These are phyloP conservation scores for Sterrhoptilus dennistouni DNA, from an alignment of 2,113 vertebrate species.

Conservation along the genomic window DNA sequence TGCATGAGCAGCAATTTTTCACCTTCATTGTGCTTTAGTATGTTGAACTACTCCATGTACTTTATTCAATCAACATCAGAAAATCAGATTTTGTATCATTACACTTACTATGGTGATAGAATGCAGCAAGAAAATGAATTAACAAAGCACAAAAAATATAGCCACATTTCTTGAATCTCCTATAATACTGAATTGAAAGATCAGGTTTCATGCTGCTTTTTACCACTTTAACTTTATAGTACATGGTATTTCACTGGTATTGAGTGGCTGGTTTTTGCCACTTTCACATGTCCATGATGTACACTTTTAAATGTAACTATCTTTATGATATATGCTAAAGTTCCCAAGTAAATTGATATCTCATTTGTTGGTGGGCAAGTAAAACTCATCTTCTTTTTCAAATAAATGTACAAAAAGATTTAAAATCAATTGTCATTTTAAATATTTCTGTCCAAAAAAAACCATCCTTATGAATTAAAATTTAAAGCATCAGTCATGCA, in stretches of 20 bases:
- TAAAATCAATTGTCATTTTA: not conserved
- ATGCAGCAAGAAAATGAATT: not conserved
- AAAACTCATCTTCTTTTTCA: not conserved
- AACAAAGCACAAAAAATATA: not conserved
- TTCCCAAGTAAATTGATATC: not conserved
- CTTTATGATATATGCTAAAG: not conserved
- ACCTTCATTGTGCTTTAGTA: not conserved
- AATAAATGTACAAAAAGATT: not conserved
- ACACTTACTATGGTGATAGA: not conserved
- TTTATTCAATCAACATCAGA: not conserved
- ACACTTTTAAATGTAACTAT: not conserved
- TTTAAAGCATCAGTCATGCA: not conserved
- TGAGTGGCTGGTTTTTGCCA: not conserved
- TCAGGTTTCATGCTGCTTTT: not conserved
- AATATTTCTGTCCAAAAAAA: not conserved
- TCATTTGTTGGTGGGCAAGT: not conserved
- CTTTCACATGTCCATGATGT: not conserved
- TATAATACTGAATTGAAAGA: not conserved
- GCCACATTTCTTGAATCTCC: not conserved
- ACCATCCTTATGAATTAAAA: not conserved
- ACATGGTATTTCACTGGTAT: not conserved
- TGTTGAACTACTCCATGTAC: not conserved
- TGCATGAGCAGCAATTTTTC: not conserved
- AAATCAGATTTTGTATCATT: not conserved
- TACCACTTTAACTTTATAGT: not conserved